Evolutionary conservation across 2,113 vertebrate species (phyloP), one percentile per base, ranked within the genome.

Genomic region (Entomyzon cyanotis): DNA sequence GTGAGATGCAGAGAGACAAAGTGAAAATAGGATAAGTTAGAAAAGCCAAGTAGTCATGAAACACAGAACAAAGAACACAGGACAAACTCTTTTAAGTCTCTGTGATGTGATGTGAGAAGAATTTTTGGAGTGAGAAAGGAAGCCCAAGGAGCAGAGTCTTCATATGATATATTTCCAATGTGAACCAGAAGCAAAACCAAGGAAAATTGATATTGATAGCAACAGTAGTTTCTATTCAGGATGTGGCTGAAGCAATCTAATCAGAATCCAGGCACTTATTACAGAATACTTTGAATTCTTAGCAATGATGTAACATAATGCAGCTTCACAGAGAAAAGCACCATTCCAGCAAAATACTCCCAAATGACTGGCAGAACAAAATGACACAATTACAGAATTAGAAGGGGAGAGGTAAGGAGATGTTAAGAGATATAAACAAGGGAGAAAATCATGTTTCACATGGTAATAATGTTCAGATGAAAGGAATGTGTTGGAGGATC

Each of bases 391-490:
- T 94, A 87, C 88, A 87, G 69, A 97, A 93, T 96, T 96, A 96
- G 82, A 93, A 90, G 47, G 82, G 23, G 41, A 90, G 84, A 82
- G 64, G 73, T 82, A 88, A 93, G 52, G 37, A 92, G 71, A 92
- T 92, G 58, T 75, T 90, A 93, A 93, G 60, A 95, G 56, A 75
- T 90, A 95, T 78, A 95, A 96, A 96, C 79, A 93, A 93, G 77
- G 28, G 37, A 76, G 44, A 92, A 93, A 96, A 86, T 94, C 14
- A 62, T 89, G 59, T 96, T 95, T 89, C 83, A 81, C 35, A 20
- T 55, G 42, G 39, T 84, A 91, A 95, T 93, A 89, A 80, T 65
- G 83, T 93, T 96, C 95, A 92, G 85, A 90, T 92, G 83, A 90
- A 90, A 94, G 44, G 44, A 81, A 63, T 64, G 33, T 94, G 64